These are phyloP conservation scores for Trichonephila clavata DNA, from an alignment of 1,140 invertebrate genomes.

Conservation along the genomic window DNA sequence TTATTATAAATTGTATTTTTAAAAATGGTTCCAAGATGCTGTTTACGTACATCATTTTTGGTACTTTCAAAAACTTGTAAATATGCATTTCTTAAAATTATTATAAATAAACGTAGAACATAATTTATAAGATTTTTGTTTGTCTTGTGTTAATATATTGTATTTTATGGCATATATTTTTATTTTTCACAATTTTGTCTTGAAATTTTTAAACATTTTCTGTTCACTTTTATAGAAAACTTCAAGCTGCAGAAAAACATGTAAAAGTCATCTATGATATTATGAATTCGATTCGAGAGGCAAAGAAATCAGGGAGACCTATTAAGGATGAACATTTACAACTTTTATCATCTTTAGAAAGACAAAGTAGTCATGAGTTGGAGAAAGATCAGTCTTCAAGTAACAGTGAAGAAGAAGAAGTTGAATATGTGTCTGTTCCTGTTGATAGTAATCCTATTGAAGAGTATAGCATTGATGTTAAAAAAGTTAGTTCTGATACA, in stretches of 20 bases:
- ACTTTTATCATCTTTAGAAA: conserved; percentile 11
- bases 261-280: conserved; percentile 53
- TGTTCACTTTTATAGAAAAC: not conserved
- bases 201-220: too few relatives aligned
- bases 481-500: conserved; percentile 28
- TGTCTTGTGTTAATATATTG: too few relatives aligned
- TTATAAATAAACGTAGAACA: too few relatives aligned
- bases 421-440: not conserved
- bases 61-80: too few relatives aligned
- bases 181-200: too few relatives aligned
- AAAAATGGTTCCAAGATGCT: too few relatives aligned
- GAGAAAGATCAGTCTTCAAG: not conserved
- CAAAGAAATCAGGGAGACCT: conserved; percentile 33
- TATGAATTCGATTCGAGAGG: conserved; percentile 43
- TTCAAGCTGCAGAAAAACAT: conserved; percentile 32
- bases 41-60: too few relatives aligned
- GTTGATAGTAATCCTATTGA: not conserved
- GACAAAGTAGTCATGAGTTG: not conserved
- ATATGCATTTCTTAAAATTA: too few relatives aligned
- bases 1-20: too few relatives aligned
- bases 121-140: too few relatives aligned
- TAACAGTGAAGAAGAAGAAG: not conserved
- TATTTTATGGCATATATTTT: too few relatives aligned
- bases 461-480: not conserved
- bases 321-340: conserved; percentile 8